These are phyloP conservation scores for Pelochelys cantorii DNA, from an alignment of 2,797 vertebrate species.

Conservation along the genomic window DNA sequence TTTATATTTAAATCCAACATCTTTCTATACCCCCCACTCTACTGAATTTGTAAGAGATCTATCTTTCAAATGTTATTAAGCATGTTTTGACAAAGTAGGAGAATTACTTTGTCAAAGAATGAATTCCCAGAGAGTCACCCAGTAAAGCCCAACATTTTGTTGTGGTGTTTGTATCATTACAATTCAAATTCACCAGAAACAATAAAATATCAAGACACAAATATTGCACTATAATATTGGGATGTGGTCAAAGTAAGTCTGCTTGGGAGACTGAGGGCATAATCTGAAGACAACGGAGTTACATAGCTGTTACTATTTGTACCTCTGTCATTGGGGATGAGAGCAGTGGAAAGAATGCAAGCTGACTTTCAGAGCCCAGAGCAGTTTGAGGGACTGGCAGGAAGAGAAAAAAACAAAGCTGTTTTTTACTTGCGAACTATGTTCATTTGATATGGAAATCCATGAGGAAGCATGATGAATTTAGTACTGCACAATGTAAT, in stretches of 20 bases:
- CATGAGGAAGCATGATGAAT: neutral
- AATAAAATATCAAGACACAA: slow-evolving; percentile 6
- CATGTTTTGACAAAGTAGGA: neutral
- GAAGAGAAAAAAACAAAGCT: neutral
- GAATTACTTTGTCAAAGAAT: neutral
- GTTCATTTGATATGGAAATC: slow-evolving; percentile 5
- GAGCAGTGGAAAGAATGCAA: neutral
- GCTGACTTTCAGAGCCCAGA: neutral
- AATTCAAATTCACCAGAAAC: neutral
- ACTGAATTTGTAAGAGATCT: slow-evolving; percentile 61
- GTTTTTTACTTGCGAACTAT: neutral
- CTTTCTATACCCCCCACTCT: slow-evolving; percentile 52
- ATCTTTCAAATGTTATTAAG: slow-evolving; percentile 62
- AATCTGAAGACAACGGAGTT: neutral
- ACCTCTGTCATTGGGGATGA: neutral
- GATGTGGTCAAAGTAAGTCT: neutral
- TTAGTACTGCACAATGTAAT: neutral
- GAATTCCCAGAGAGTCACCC: neutral
- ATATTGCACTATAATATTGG: neutral
- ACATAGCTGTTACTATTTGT: neutral
- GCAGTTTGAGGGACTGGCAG: neutral
- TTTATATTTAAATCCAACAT: slow-evolving; percentile 70
- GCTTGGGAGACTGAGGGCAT: neutral
- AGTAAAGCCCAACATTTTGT: neutral
- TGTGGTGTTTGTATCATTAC: neutral